These are phyloP conservation scores for Andrena hattorfiana DNA, from an alignment of 2,888 invertebrate genomes.

Conservation along the genomic window DNA sequence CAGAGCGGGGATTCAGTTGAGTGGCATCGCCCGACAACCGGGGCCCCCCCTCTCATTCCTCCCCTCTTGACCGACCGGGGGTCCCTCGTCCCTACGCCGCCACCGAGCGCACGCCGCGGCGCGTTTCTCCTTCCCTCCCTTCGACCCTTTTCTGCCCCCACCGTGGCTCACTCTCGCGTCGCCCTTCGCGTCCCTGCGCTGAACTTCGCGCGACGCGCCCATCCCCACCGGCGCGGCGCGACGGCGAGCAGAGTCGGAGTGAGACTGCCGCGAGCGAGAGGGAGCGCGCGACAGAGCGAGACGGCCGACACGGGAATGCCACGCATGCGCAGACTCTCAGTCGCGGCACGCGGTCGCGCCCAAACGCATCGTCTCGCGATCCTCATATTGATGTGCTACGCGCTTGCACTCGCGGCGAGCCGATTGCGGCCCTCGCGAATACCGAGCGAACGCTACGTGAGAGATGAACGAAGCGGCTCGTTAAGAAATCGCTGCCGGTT, in stretches of 20 bases:
- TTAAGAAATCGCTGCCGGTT: constrained; percentile 40
- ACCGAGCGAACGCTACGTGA: constrained; percentile 44
- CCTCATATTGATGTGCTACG: constrained; percentile 75
- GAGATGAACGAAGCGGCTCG: constrained; percentile 48
- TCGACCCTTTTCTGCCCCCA: constrained; percentile 44
- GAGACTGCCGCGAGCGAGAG: background rate
- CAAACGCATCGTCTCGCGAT: constrained; percentile 72
- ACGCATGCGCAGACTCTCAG: constrained; percentile 61
- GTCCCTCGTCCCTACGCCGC: constrained; percentile 7
- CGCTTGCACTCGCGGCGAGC: constrained; percentile 63
- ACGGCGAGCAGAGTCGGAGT: constrained; percentile 41
- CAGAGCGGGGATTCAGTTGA: constrained; percentile 74
- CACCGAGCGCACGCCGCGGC: background rate
- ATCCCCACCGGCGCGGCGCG: constrained; percentile 33
- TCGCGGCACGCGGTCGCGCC: constrained; percentile 76
- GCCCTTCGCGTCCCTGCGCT: constrained; percentile 22
- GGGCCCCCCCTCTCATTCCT: constrained; percentile 44
- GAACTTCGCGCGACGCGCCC: constrained; percentile 17
- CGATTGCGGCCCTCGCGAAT: constrained; percentile 66
- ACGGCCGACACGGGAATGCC: constrained; percentile 49
- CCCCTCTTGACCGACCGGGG: background rate
- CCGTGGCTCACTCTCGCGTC: background rate
- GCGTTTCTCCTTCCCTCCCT: constrained; percentile 45
- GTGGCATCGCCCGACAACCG: constrained; percentile 72
- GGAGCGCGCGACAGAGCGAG: background rate